Conservation (phyloP, 1,140 invertebrate genomes). For the Coptotermes formosanus region DNA sequence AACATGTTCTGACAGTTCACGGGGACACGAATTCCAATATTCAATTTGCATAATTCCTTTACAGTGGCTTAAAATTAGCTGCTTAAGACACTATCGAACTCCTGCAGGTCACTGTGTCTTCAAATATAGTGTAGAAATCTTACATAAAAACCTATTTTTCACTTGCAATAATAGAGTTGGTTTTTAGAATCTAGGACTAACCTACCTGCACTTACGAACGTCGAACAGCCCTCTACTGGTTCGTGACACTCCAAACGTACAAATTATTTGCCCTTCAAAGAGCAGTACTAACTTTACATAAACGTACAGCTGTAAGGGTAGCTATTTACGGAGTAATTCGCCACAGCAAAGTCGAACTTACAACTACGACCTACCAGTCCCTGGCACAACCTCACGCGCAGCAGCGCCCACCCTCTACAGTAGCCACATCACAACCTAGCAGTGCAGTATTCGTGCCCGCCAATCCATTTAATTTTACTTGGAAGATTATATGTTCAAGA, state of each 20-base stretch:
- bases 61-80: not conserved
- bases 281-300: not conserved
- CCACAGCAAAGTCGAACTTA: constrained; percentile 12
- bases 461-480: too few relatives aligned
- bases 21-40: not conserved
- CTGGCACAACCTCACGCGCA: constrained; percentile 31
- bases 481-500: not conserved
- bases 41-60: not conserved
- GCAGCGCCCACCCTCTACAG: constrained; percentile 30
- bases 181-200: not conserved
- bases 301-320: too few relatives aligned
- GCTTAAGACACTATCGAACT: not conserved
- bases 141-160: not conserved
- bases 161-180: too few relatives aligned
- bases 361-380: not conserved
- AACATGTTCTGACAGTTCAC: constrained; percentile 25
- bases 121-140: not conserved
- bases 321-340: constrained; percentile 24
- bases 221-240: not conserved
- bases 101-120: not conserved
- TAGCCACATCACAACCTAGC: constrained; percentile 32
- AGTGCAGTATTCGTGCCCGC: not conserved
- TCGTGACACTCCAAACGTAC: not conserved
- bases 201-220: constrained; percentile 24
- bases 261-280: not conserved